Percentiles rank a stretch among this genome's conserved stretches.
phyloP scores from a whole-genome alignment of 1,140 invertebrate genomes.

The Sinella curviseta region DNA sequence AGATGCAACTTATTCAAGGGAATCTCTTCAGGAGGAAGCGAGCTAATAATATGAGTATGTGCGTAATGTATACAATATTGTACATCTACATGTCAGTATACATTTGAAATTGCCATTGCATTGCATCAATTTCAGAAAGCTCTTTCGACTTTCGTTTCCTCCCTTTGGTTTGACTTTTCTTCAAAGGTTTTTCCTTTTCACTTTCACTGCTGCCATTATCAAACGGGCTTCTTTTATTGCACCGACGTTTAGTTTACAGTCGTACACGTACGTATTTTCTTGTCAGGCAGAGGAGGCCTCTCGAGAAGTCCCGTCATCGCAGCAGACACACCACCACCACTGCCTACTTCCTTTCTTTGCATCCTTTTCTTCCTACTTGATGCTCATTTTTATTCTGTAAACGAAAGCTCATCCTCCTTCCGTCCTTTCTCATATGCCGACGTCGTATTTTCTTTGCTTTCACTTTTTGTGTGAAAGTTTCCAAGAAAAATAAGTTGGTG shows the following conservation, averaged over 20 bases:
- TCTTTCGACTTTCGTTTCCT: neutral
- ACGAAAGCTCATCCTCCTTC: conserved; percentile 22
- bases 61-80: neutral
- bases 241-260: neutral
- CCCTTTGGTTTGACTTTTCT: neutral
- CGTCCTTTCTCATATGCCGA: neutral
- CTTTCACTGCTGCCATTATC: no score
- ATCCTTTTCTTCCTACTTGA: conserved; percentile 9
- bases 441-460: neutral
- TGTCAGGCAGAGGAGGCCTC: neutral
- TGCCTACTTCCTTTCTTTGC: neutral
- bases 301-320: neutral
- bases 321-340: neutral
- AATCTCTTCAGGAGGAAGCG: neutral
- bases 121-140: neutral
- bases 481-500: neutral
- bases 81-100: neutral
- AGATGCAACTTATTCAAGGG: neutral
- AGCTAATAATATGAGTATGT: neutral
- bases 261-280: neutral
- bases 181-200: neutral
- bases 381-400: conserved; percentile 22
- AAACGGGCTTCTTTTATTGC: no score
- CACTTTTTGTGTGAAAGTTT: neutral
- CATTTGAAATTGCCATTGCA: neutral